Evolutionary conservation across 2,113 vertebrate genomes (phyloP).

Genomic region (Pleuronectes platessa): DNA sequence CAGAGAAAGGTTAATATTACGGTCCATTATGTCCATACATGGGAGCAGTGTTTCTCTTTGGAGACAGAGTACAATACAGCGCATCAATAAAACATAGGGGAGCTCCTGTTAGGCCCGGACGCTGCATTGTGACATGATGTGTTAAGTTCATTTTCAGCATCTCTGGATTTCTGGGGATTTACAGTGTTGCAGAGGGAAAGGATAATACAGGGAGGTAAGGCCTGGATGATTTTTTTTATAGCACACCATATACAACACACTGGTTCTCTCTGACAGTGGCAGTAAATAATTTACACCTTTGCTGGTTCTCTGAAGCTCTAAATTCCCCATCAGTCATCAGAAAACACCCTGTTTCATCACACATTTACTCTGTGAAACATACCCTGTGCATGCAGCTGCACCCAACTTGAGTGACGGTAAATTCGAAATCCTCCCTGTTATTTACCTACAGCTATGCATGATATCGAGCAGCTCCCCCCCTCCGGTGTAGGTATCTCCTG

Average conservation of each 20-base stretch:
- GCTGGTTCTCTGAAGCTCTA: constrained; percentile 3
- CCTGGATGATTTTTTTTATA: neutral
- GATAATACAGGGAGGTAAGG: neutral
- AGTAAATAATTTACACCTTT: constrained; percentile 5
- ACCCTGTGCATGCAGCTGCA: neutral
- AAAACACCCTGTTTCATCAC: neutral
- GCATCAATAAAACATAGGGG: constrained; percentile 6
- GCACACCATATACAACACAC: neutral
- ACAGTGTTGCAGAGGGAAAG: neutral
- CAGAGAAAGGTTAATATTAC: neutral
- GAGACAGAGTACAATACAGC: neutral
- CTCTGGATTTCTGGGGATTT: neutral
- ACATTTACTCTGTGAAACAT: constrained; percentile 16
- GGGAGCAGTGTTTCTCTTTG: constrained; percentile 9
- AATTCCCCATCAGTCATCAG: constrained; percentile 10
- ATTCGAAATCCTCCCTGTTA: constrained; percentile 18
- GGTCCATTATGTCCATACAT: neutral
- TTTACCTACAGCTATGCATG: constrained; percentile 12
- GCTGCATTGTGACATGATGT: neutral
- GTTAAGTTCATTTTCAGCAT: neutral
- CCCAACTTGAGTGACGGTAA: neutral
- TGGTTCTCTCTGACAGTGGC: neutral
- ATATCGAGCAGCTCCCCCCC: constrained; percentile 24
- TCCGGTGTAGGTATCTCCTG: constrained; percentile 13
- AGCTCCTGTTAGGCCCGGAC: neutral